Conservation (phyloP, 2,113 vertebrate genomes). For the Ptychochromis oligacanthus region DNA sequence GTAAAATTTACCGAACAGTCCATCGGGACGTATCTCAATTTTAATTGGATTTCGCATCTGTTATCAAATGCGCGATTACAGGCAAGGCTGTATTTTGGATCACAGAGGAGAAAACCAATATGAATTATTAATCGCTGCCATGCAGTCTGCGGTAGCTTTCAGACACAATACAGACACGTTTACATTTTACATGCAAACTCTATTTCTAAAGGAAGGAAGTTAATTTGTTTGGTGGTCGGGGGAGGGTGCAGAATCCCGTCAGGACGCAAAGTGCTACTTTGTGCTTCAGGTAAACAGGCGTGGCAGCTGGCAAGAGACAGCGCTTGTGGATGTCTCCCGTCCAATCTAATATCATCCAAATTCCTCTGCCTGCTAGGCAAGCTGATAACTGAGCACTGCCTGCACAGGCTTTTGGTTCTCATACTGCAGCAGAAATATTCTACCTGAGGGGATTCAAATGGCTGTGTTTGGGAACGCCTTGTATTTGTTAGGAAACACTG, state of each 20-base stretch:
- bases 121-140: too few species aligned
- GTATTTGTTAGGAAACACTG: background rate
- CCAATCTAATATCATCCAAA: conserved; percentile 42
- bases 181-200: too few species aligned
- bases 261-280: conserved; percentile 7
- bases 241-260: background rate
- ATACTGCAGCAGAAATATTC: conserved; percentile 25
- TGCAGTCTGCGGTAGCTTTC: background rate
- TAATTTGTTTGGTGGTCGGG: background rate
- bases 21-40: background rate
- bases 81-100: background rate
- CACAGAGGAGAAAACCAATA: background rate
- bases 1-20: background rate
- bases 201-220: too few species aligned
- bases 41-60: background rate
- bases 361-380: conserved; percentile 46
- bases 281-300: conserved; percentile 59
- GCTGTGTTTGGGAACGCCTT: background rate
- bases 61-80: background rate
- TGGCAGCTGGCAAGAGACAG: background rate
- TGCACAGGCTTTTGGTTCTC: conserved; percentile 54
- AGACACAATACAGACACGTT: too few species aligned
- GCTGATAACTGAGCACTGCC: conserved; percentile 30
- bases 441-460: conserved; percentile 35
- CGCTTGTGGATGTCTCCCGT: background rate